phyloP scores from a whole-genome alignment of 2,888 invertebrate genomes.

The Galerucella calmariensis region DNA sequence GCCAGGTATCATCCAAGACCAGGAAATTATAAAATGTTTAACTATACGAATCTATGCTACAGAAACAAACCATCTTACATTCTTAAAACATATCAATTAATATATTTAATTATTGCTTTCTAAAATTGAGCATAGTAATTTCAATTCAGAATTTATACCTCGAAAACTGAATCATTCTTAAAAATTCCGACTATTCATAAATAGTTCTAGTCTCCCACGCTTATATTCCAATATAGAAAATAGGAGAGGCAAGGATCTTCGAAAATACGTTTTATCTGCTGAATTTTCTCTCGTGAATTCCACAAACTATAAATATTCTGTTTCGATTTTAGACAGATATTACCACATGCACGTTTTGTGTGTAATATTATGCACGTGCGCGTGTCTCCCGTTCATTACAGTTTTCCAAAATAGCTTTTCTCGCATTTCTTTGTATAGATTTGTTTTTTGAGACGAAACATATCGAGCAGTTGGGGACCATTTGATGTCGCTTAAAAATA shows the following conservation, averaged over 20 bases:
- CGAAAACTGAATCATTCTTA: slow-evolving; percentile 5
- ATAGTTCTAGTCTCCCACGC: slow-evolving; percentile 12
- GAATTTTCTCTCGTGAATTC: slow-evolving; percentile 18
- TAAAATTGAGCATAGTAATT: neutral
- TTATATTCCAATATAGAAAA: slow-evolving; percentile 12
- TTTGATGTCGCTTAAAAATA: neutral
- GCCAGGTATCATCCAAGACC: neutral
- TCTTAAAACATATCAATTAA: too few relatives aligned
- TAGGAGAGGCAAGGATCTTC: neutral
- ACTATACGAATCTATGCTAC: too few relatives aligned
- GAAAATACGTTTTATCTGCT: neutral
- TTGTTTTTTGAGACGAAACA: neutral
- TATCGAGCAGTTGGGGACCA: neutral
- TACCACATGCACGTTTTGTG: slow-evolving; percentile 18
- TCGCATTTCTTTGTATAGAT: slow-evolving; percentile 1
- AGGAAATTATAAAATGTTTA: neutral
- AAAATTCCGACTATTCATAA: slow-evolving; percentile 6
- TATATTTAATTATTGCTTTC: too few relatives aligned
- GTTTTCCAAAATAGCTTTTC: slow-evolving; percentile 14
- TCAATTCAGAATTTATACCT: too few relatives aligned
- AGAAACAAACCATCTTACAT: too few relatives aligned
- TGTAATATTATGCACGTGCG: slow-evolving; percentile 12
- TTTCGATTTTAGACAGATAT: slow-evolving; percentile 21
- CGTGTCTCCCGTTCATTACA: neutral
- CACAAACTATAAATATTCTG: slow-evolving; percentile 21